Evolutionary conservation across 2,797 vertebrate species (phyloP), one percentile per base, ranked within the genome.

Genomic region (Sebastiscus albofasciatus): DNA sequence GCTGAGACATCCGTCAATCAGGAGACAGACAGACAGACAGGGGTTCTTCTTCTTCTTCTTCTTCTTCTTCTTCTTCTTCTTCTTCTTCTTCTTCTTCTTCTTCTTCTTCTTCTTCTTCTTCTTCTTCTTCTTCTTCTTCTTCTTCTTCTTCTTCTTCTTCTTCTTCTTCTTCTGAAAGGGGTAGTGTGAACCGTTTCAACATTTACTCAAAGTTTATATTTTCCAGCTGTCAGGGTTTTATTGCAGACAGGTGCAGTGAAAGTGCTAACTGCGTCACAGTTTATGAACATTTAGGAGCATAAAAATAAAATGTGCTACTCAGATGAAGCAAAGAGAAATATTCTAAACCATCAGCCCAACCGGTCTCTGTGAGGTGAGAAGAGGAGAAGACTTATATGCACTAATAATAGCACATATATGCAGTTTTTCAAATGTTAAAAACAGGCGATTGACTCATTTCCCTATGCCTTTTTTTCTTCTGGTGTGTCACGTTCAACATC

Each of bases 11-110:
- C n/a, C 7, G 22, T 75, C 55, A 52, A 2, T 72, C 62, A 60
- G 22, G 12, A 24, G 20, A 46, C 0, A 46, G 42, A 16, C 0
- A 18, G 31, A 5, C 22, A 64, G 20, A 26, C n/a, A 52, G 18
- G 20, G 27, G 14, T 13, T 5, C 1, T 31, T 31, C 29, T 31
- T 31, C 29, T 31, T 31, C 29, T 5, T 31, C 29, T 31, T 31
- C 31, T 31, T 31, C 31, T 31, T 31, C 31, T 6, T 31, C 31
- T 22, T 26, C 26, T 31, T 31, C 31, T 31, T 31, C 31, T 31
- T 31, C 31, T 6, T 31, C 31, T 22, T 24, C 24, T 24, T 24
- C 24, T 24, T 42, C 39, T 42, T 42, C 39, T 42, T 42, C 39
- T 39, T 39, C 36, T 12, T 36, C 36, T 24, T 33, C 33, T 33